Evolutionary conservation across 2,888 invertebrate genomes (phyloP).

Genomic region (Myopa tessellatipennis): DNA sequence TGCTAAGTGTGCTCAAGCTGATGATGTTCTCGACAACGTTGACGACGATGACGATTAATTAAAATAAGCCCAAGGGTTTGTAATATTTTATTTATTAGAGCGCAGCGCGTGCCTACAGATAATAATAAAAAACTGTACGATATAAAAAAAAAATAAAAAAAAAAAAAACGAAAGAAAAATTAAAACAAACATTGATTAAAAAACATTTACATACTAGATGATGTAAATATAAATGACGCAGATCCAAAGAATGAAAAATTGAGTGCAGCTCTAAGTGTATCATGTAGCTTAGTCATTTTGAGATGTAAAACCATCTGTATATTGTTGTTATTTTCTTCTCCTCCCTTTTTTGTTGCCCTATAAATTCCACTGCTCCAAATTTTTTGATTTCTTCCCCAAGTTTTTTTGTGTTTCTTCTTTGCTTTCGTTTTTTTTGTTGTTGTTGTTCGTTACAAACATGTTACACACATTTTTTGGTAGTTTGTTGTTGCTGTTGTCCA

Average conservation of each 20-base stretch:
- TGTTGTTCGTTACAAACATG: constrained; percentile 45
- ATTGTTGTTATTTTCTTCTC: too few species aligned
- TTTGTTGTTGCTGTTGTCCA: constrained; percentile 5
- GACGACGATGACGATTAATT: neutral
- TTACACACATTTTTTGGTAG: constrained; percentile 27
- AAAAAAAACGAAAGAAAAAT: neutral
- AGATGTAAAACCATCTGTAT: too few species aligned
- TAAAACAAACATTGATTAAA: too few species aligned
- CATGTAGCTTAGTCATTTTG: too few species aligned
- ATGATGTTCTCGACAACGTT: too few species aligned
- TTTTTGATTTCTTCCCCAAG: too few species aligned
- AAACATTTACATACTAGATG: too few species aligned
- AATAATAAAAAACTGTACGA: neutral
- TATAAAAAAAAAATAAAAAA: neutral
- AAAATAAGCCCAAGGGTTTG: neutral
- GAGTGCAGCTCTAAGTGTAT: too few species aligned
- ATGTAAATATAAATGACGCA: neutral
- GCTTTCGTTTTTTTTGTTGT: constrained; percentile 13
- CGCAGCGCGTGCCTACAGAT: neutral
- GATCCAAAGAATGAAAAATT: neutral
- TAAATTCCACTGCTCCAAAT: too few species aligned
- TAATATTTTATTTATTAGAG: neutral
- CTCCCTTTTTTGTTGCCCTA: too few species aligned
- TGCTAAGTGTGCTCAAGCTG: neutral
- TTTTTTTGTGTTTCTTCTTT: neutral